Evolutionary conservation across 2,113 vertebrate species (phyloP).

Genomic region (Ardeotis arabs): DNA sequence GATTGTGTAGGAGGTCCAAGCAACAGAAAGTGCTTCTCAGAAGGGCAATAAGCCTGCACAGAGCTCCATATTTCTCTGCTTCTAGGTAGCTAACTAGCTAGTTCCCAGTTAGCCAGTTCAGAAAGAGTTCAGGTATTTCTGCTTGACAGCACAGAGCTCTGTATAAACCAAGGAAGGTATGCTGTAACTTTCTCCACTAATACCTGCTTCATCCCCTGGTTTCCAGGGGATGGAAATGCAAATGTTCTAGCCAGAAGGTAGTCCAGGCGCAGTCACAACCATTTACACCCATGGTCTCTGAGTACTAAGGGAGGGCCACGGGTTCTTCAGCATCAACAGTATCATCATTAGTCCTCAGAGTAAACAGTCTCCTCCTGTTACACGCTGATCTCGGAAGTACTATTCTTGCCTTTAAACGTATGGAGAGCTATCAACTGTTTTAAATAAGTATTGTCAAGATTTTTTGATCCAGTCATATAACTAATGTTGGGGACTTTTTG

Average conservation of each 20-base stretch:
- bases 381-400: neutral
- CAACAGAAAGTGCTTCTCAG: neutral
- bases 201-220: neutral
- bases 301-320: neutral
- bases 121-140: neutral
- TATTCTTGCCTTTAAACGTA: neutral
- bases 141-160: neutral
- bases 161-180: neutral
- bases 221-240: neutral
- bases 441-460: neutral
- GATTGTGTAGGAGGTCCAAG: neutral
- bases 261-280: neutral
- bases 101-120: neutral
- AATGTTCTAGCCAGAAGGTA: neutral
- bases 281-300: neutral
- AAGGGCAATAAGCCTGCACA: neutral
- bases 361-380: neutral
- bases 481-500: neutral
- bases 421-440: neutral
- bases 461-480: neutral
- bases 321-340: neutral
- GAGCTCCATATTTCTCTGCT: neutral
- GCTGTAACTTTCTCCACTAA: neutral
- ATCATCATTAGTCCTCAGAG: neutral
- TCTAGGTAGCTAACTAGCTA: neutral